Evolutionary conservation across 2,888 invertebrate species (phyloP).

Genomic region (Chironomus riparius): DNA sequence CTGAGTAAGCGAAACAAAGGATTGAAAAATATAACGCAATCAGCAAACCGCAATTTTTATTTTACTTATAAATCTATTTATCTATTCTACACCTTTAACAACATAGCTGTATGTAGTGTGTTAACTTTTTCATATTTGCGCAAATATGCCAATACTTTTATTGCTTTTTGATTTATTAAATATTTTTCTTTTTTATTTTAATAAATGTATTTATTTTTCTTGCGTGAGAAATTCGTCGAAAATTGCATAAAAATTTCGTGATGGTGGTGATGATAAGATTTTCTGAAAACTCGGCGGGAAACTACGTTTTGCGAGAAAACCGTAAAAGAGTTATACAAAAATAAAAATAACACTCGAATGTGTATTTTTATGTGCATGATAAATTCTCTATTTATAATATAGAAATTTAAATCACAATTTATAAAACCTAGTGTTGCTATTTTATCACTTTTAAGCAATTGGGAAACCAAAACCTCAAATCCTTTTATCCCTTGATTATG

Average conservation of each 20-base stretch:
- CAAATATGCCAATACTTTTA: conserved; percentile 26
- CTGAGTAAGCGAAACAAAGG: no score
- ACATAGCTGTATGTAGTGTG: not conserved
- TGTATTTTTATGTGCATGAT: no score
- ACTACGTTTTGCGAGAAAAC: not conserved
- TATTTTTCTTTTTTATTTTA: not conserved
- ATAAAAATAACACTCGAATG: no score
- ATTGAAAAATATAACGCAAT: no score
- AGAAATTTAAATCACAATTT: no score
- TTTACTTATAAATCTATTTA: not conserved
- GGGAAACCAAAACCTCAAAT: no score
- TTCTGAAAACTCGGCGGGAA: conserved; percentile 21
- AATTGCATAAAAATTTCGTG: not conserved
- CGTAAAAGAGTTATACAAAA: no score
- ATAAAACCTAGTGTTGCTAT: not conserved
- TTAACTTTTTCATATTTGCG: conserved; percentile 20
- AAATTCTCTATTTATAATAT: no score
- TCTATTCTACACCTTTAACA: not conserved
- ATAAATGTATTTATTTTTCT: not conserved
- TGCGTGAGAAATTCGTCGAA: conserved; percentile 11
- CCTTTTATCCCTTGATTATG: no score
- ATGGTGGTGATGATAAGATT: conserved; percentile 22
- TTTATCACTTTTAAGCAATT: not conserved
- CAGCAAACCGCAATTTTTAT: not conserved
- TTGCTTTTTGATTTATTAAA: conserved; percentile 23